phyloP scores from a whole-genome alignment of 2,797 vertebrate species.

The Erethizon dorsatum region DNA sequence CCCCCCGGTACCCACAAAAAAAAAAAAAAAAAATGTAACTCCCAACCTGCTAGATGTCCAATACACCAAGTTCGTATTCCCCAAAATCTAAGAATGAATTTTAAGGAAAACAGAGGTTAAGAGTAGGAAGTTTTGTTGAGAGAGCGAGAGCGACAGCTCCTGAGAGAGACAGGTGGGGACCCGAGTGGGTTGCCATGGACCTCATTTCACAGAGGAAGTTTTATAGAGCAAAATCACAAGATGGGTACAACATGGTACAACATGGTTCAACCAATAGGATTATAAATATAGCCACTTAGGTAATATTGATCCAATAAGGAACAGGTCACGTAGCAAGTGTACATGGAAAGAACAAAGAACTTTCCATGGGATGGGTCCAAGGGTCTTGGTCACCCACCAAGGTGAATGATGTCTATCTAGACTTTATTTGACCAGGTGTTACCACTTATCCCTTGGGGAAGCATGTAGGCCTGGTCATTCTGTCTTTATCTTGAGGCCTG shows the following conservation, averaged over 20 bases:
- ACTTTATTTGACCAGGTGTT: background rate
- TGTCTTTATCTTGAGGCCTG: background rate
- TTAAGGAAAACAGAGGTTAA: no score
- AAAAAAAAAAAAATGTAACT: no score
- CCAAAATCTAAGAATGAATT: no score
- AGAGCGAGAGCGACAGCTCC: no score
- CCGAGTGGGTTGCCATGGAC: background rate
- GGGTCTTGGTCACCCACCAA: background rate
- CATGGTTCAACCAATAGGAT: background rate
- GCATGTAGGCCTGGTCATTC: background rate
- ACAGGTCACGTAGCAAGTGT: background rate
- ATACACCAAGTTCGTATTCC: no score
- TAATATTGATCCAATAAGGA: background rate
- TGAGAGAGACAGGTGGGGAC: no score
- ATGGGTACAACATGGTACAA: background rate
- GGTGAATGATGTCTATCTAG: background rate
- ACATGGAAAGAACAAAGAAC: background rate
- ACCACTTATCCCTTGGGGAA: background rate
- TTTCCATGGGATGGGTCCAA: background rate
- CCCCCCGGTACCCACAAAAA: no score
- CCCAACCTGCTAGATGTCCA: no score
- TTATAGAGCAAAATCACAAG: background rate
- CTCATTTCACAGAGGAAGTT: background rate
- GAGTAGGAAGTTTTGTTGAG: no score
- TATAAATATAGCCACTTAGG: background rate